phyloP scores from a whole-genome alignment of 2,113 vertebrate species.

The Isichthys henryi region DNA sequence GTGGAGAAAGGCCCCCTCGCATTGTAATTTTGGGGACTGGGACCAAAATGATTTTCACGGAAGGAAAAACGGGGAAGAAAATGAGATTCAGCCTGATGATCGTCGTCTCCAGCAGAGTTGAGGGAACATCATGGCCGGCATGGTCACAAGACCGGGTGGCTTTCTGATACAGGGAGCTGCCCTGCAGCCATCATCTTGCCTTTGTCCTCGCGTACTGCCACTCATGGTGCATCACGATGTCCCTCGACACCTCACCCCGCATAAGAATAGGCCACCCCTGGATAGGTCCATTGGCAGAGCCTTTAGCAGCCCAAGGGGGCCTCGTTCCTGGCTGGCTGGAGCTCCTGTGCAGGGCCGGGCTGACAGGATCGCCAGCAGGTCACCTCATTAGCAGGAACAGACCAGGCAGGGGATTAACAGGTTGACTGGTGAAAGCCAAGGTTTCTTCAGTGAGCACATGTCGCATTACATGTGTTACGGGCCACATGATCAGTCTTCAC shows the following conservation, averaged over 20 bases:
- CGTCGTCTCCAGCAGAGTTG: not conserved
- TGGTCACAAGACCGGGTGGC: not conserved
- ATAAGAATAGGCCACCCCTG: constrained; percentile 15
- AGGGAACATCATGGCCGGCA: not conserved
- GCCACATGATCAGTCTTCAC: not conserved
- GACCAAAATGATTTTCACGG: not conserved
- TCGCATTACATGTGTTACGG: not conserved
- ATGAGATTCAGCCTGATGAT: not conserved
- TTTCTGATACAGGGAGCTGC: not conserved
- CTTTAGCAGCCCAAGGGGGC: not conserved
- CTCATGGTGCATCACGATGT: not conserved
- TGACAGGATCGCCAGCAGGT: not conserved
- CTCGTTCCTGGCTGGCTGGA: not conserved
- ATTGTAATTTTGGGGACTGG: not conserved
- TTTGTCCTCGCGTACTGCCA: not conserved
- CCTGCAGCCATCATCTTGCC: not conserved
- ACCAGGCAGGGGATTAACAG: not conserved
- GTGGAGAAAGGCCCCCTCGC: not conserved
- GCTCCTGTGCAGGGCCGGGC: not conserved
- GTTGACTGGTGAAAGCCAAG: not conserved
- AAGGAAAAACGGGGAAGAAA: constrained; percentile 12
- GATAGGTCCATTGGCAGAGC: constrained; percentile 10
- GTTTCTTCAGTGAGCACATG: not conserved
- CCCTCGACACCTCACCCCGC: not conserved
- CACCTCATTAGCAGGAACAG: not conserved